phyloP scores from a whole-genome alignment of 2,888 invertebrate genomes.

The Bellardia pandia region DNA sequence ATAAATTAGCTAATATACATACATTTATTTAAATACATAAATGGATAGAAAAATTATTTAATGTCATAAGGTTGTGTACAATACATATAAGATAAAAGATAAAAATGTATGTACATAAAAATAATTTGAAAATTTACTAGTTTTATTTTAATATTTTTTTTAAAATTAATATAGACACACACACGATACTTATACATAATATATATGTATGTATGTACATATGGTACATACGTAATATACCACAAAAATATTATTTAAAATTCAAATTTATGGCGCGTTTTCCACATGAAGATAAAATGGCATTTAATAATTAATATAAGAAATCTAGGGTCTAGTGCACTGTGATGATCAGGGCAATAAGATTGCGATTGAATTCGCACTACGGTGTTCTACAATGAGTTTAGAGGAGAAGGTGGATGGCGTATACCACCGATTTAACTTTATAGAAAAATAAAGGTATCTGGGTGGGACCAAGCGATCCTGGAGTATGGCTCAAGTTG shows the following conservation, averaged over 20 bases:
- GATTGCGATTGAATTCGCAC: no score
- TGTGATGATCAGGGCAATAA: no score
- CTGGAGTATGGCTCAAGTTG: no score
- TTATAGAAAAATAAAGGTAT: no score
- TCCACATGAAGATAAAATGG: no score
- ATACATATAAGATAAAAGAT: conserved; percentile 45
- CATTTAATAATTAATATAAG: no score
- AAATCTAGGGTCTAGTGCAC: neutral
- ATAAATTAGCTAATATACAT: conserved; percentile 59
- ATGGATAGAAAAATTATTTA: conserved; percentile 57
- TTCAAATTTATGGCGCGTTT: neutral
- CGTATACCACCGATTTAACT: no score
- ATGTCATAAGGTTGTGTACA: conserved; percentile 9
- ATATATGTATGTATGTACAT: no score
- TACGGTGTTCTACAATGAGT: no score
- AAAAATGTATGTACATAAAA: conserved; percentile 62
- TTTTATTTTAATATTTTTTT: conserved; percentile 34
- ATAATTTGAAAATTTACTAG: conserved; percentile 67
- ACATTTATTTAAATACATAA: conserved; percentile 54
- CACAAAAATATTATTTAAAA: conserved; percentile 4
- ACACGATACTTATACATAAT: conserved; percentile 56
- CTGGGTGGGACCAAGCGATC: no score
- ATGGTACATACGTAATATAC: neutral
- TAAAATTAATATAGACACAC: conserved; percentile 39
- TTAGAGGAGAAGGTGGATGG: no score